Evolutionary conservation across 2,888 invertebrate species (phyloP), one percentile per base, ranked within the genome.

Genomic region (Andrena haemorrhoa): DNA sequence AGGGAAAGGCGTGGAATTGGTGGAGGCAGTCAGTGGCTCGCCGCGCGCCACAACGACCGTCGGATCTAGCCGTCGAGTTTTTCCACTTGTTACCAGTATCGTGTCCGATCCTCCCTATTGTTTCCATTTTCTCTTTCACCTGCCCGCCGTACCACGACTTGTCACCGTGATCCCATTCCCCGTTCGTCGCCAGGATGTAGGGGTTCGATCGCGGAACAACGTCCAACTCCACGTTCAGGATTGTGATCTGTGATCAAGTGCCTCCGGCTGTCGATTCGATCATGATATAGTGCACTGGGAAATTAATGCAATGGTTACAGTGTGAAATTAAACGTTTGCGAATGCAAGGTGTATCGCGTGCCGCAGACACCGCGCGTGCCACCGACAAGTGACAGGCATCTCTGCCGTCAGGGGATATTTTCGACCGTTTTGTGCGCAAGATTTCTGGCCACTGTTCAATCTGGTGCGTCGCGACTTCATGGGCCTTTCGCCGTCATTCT

Each of bases 11-110:
- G 90, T 89, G 90, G 90, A 90, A 91, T 90, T 88, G 89, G 87
- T 87, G 88, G 89, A 91, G 90, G 89, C 91, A 93, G 93, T 93
- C 93, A 92, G 92, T 92, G 92, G 92, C 91, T 92, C 91, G 93
- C 90, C 92, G 92, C 91, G 93, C 93, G 93, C 91, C 93, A 92
- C 92, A 91, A 91, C 90, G 92, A 91, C 83, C 77, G 84, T 58
- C 79, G 78, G 84, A 83, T 84, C 79, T 79, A 74, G 63, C 64
- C 85, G 83, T 80, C 77, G 79, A 81, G 75, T 86, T 88, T 84
- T 88, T 85, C 84, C 79, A 88, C 85, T 86, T 86, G 83, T 81
- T 85, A 81, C 33, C 66, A 41, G 71, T 75, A 66, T 77, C 82
- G 72, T 72, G 61, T 63, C 63, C 47, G 72, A 51, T 70, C 53